Base-by-base conservation (phyloP, 2,113 vertebrate genomes). In the Rhipidura dahli region DNA sequence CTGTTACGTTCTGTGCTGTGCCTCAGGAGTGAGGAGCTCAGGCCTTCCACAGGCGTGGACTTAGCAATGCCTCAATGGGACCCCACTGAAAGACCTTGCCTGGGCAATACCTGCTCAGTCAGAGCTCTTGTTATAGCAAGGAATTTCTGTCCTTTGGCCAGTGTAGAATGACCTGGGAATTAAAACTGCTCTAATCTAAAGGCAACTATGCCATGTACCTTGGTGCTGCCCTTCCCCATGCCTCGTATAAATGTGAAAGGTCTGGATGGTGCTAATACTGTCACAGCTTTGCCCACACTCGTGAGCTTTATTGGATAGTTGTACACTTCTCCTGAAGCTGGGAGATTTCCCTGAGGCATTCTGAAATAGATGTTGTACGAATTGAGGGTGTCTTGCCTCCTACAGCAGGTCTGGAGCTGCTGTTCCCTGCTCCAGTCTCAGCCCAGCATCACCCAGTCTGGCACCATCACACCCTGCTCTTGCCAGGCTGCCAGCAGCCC, bases 401-500 rank as follows among this genome's bases (percentile, higher is more conserved):
- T 47, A 51, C 42, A 61, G 45, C 45, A 92, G 75, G 80, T 87
- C 60, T 47, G 64, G 81, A 70, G 80, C 81, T 92, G 69, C 86
- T 92, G 53, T 85, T 93, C 50, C 47, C 73, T 54, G 76, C 57
- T 84, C 65, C 61, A 3, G 60, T 35, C 81, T 87, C 23, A 69
- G 79, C 80, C 80, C 42, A 51, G 86, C 54, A 65, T 47, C 73
- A 78, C 23, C 79, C 90, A 78, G 90, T 60, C 85, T 95, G 21
- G 82, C 49, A 2, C 35, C 56, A 26, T 72, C 88, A 39, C 92
- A 83, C 64, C 49, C 40, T 1, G 65, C 61, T 75, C 80, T 19
- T 96, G 79, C 83, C 70, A 73, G 71, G 75, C 88, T 93, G 92
- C 88, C 77, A 86, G 17, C 76, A 96, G 85, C 91, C 87, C 90